phyloP scores from a whole-genome alignment of 2,113 vertebrate species.

The Dascyllus trimaculatus region DNA sequence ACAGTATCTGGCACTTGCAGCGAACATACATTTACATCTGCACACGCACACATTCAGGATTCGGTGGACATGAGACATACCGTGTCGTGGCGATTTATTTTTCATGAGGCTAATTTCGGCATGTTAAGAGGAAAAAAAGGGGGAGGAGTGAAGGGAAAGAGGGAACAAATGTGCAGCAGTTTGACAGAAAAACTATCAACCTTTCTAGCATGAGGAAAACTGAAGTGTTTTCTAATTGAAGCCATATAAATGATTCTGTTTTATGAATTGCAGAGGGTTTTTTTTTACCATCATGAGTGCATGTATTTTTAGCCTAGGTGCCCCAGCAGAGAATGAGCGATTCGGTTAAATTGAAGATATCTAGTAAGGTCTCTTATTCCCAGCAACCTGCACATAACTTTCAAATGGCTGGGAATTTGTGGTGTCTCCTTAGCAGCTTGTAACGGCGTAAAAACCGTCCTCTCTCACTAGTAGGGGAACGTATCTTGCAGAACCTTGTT shows the following conservation, averaged over 20 bases:
- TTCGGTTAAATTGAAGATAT: slow-evolving; percentile 21
- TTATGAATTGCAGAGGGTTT: slow-evolving; percentile 18
- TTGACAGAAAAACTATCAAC: slow-evolving; percentile 13
- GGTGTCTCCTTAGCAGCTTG: neutral
- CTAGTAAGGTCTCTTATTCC: neutral
- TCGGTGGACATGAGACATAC: slow-evolving; percentile 19
- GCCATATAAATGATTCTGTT: slow-evolving; percentile 31
- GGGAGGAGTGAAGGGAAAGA: slow-evolving; percentile 11
- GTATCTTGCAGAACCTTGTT: slow-evolving; percentile 2
- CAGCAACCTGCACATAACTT: slow-evolving; percentile 3
- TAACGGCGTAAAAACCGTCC: slow-evolving; percentile 7
- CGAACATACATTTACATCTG: neutral
- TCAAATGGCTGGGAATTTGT: neutral
- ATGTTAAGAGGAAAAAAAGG: neutral
- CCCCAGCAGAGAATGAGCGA: neutral
- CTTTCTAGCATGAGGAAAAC: slow-evolving; percentile 18
- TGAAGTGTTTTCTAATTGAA: slow-evolving; percentile 11
- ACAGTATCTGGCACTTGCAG: slow-evolving; percentile 1
- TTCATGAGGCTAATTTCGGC: slow-evolving; percentile 49
- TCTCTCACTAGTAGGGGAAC: neutral
- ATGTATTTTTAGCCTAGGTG: slow-evolving; percentile 17
- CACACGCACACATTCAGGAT: neutral
- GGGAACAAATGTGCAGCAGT: slow-evolving; percentile 10
- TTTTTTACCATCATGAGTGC: slow-evolving; percentile 8
- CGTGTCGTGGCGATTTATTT: slow-evolving; percentile 38